Base-by-base conservation (phyloP, 30 jellyfish, hydroid and myxozoan genomes). In the Pseudorhiza aurosa region DNA sequence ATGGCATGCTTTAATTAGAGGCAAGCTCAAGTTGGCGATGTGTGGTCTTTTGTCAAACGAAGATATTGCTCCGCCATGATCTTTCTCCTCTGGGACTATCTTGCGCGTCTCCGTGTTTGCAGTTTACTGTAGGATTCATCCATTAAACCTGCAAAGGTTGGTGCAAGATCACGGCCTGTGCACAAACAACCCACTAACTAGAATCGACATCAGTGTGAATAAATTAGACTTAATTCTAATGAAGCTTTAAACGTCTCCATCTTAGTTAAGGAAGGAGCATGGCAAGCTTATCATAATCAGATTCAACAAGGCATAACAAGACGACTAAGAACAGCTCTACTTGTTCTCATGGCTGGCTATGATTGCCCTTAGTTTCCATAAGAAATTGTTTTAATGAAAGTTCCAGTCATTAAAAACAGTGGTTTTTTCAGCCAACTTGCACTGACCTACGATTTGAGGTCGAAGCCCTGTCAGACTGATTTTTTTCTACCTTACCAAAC, bases 161-260 rank as follows among this genome's bases (percentile, higher is more conserved):
- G n/a, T 3, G 62, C 62, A 47, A 47, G 62, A 6, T 26, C 15
- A 47, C 26, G 25, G 62, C 5, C 22, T 47, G 32, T n/a, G 11
- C 76, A 1, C 55, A 62, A 32, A 6, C 30, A 32, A 62, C 18
- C n/a, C 76, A 62, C 19, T 33, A 58, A 58, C 42, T 6, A 5
- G 12, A 39, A 39, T 47, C n/a, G n/a, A 47, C n/a, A 47, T 47
- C 62, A 47, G 24, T 47, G 62, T 8, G 2, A 47, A 47, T 47
- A 47, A 6, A 47, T 47, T 47, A 47, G 24, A 26, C 62, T 5
- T 47, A 47, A 47, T 47, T 47, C 62, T 2, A 47, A 47, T 47
- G 62, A 6, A 47, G 62, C 62, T 47, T 47, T 17, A 17, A n/a
- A 47, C n/a, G 62, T 47, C 62, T 47, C 62, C 62, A 47, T 47